Evolutionary conservation across 1,140 invertebrate species (phyloP).

Genomic region (Contarinia nasturtii): DNA sequence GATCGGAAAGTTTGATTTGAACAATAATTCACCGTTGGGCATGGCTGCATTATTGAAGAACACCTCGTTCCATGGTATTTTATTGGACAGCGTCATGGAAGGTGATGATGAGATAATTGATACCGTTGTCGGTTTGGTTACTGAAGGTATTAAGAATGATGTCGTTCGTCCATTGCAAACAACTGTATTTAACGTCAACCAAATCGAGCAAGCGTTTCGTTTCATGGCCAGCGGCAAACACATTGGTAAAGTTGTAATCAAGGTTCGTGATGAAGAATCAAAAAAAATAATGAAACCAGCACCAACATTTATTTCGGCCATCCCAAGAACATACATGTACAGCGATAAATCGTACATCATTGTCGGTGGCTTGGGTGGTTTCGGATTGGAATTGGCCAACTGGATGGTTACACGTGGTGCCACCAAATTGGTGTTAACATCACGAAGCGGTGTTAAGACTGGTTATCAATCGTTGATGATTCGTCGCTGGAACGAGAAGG

Average conservation of each 20-base stretch:
- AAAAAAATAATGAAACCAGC: constrained; percentile 24
- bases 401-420: constrained; percentile 80
- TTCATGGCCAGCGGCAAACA: too few relatives aligned
- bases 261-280: too few relatives aligned
- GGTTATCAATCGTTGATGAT: constrained; percentile 75
- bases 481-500: constrained; percentile 48
- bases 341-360: constrained; percentile 76
- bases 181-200: constrained; percentile 61
- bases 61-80: constrained; percentile 90
- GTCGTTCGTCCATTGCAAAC: constrained; percentile 66
- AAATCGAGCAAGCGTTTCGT: constrained; percentile 88
- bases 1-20: constrained; percentile 92
- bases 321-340: constrained; percentile 72
- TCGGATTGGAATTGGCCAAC: constrained; percentile 79
- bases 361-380: constrained; percentile 79
- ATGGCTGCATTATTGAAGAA: constrained; percentile 94
- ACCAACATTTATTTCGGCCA: constrained; percentile 42
- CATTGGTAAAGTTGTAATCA: too few relatives aligned
- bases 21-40: constrained; percentile 72
- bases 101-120: constrained; percentile 45
- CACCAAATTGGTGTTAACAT: constrained; percentile 65
- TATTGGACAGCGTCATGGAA: constrained; percentile 51
- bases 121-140: constrained; percentile 52
- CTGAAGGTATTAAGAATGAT: constrained; percentile 63
- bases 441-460: constrained; percentile 65